Evolutionary conservation across 2,113 vertebrate species (phyloP).

Genomic region (Oryzias celebensis): DNA sequence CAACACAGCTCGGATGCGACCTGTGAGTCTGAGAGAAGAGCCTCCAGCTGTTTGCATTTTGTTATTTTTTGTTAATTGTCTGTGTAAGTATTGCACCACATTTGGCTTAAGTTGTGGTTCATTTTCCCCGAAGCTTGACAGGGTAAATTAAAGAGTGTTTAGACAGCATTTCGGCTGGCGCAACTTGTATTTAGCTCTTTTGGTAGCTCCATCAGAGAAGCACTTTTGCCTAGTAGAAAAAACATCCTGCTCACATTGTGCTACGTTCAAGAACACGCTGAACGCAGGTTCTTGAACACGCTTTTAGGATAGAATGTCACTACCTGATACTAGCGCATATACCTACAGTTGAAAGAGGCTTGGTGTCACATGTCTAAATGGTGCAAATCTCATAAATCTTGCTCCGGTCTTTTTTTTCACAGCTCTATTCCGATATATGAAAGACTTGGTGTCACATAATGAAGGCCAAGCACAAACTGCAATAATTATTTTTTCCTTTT

Average conservation of each 20-base stretch:
- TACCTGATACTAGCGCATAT: no score
- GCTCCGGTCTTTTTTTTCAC: no score
- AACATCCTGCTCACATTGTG: conserved; percentile 22
- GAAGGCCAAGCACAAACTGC: no score
- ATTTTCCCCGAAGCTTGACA: conserved; percentile 34
- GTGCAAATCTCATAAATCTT: no score
- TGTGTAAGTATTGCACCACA: conserved; percentile 58
- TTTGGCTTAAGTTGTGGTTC: conserved; percentile 48
- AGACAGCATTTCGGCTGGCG: conserved; percentile 25
- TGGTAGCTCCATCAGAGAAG: conserved; percentile 24
- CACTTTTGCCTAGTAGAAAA: conserved; percentile 30
- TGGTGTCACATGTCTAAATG: no score
- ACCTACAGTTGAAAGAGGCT: no score
- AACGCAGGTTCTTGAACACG: no score
- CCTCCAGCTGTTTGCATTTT: conserved; percentile 42
- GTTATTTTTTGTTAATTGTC: conserved; percentile 62
- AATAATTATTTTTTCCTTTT: no score
- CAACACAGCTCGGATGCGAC: conserved; percentile 41
- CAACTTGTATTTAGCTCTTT: conserved; percentile 8
- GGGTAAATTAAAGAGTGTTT: conserved; percentile 41
- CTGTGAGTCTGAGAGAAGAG: conserved; percentile 16
- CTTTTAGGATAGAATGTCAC: no score
- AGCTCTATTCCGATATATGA: no score
- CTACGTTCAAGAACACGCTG: no score
- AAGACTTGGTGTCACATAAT: no score